Evolutionary conservation across 1,140 invertebrate species (phyloP), one percentile per base, ranked within the genome.

Genomic region (Drosophila pseudoobscura): DNA sequence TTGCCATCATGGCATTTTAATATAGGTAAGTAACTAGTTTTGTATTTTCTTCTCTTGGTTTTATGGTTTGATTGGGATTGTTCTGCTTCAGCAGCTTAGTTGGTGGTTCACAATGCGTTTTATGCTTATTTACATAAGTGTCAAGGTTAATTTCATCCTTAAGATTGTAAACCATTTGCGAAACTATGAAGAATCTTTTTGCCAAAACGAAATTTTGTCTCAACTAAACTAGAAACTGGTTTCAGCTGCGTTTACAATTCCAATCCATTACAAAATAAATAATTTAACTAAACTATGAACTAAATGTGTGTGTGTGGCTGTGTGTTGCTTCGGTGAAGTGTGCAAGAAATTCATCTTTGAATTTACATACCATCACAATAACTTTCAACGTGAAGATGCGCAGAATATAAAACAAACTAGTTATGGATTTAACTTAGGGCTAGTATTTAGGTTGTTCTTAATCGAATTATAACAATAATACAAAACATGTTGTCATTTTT

Each of bases 181-280:
- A 75, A 90, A 90, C 75, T 77, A 87, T 83, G 89, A 87, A 90
- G 89, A 90, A 90, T 90, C 89, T 90, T 90, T 90, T 90, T 90
- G 89, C 89, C 78, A 90, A 90, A 90, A 75, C 44, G 79, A 89
- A 88, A 82, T 85, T 78, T 69, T 74, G 54, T 68, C 54, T 59
- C 63, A 50, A 70, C 52, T 57, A 50, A 56, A 56, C 29, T 41
- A 35, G 47, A 26, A 45, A 69, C 65, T 51, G 29, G 24, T 53
- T 39, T 57, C 39, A 53, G 24, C 13, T 47, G 50, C 56, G 52
- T 79, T 61, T 52, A 83, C 70, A 87, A 63, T 65, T 63, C 52
- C 64, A 57, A 69, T 49, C 43, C 35, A 53, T 80, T 78, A 84
- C 60, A 47, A 56, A 89, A 88, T 87, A 80, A 88, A 88, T 88